Evolutionary conservation across 2,888 invertebrate genomes (phyloP), one percentile per base, ranked within the genome.

Genomic region (Hedya salicella): DNA sequence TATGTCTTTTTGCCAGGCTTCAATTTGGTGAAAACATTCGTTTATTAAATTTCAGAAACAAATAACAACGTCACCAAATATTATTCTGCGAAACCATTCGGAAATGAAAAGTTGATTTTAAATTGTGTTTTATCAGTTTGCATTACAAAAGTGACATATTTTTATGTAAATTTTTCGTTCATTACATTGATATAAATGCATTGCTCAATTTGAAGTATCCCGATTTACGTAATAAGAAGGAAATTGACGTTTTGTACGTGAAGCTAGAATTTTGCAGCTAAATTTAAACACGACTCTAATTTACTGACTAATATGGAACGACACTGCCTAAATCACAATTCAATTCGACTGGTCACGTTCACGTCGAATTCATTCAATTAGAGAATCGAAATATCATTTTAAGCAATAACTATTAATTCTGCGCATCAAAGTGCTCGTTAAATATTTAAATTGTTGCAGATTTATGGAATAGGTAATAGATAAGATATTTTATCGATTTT

Each of bases 41-140:
- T 54, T n/a, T 14, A 54, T 42, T 42, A 40, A 25, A 54, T 16
- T 54, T 25, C 25, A 16, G 6, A 40, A 40, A 40, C 21, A 54
- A 54, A 52, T 36, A 40, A 42, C 50, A 40, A 17, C 19, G 19
- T 42, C 42, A 13, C 9, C 40, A 17, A 50, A 39, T 52, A 6
- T 25, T 19, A 52, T 13, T 32, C 14, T 42, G 52, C 48, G 39
- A 50, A n/a, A 17, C 32, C 16, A 32, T 32, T 30, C 30, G 42
- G 50, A 52, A 60, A 60, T 60, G 49, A 30, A 52, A 50, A 42
- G 50, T 30, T 30, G 42, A 42, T 42, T 52, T 61, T 5, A 5
- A 14, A 42, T 50, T 61, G 3, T 14, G 61, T 30, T 16, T 30
- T 16, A 42, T 52, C 50, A 52, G n/a, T 32, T 2, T 16, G 54